These are phyloP conservation scores for Stenurella melanura DNA, from an alignment of 2,888 invertebrate species.

Conservation along the genomic window DNA sequence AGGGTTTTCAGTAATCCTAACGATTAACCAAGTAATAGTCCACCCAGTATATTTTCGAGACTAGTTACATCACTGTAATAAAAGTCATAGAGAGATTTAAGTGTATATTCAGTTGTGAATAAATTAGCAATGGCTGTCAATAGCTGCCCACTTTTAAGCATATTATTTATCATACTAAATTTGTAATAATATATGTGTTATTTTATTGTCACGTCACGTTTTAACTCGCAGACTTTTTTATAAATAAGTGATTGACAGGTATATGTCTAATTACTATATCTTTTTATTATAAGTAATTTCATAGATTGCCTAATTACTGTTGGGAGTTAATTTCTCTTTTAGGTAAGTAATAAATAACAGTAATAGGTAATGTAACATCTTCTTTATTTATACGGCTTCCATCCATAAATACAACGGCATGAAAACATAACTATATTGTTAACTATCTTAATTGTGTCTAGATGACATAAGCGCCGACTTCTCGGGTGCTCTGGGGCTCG, in stretches of 20 bases:
- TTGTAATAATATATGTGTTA: background rate
- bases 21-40: background rate
- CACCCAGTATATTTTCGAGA: background rate
- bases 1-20: background rate
- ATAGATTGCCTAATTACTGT: background rate
- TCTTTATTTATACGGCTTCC: too few relatives aligned
- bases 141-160: background rate
- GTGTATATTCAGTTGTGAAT: background rate
- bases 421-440: too few relatives aligned
- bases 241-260: background rate
- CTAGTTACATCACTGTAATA: background rate
- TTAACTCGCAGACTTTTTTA: background rate
- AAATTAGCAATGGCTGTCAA: slow-evolving; percentile 6
- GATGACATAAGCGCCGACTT: too few relatives aligned
- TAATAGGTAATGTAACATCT: too few relatives aligned
- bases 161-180: background rate
- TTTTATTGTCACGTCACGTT: background rate
- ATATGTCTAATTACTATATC: background rate
- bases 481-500: too few relatives aligned
- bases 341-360: too few relatives aligned
- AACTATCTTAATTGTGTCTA: too few relatives aligned
- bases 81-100: background rate
- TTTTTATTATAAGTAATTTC: background rate
- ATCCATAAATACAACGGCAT: too few relatives aligned
- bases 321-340: too few relatives aligned